Conservation (phyloP, 2,888 invertebrate genomes). For the Pyrgus malvae region DNA sequence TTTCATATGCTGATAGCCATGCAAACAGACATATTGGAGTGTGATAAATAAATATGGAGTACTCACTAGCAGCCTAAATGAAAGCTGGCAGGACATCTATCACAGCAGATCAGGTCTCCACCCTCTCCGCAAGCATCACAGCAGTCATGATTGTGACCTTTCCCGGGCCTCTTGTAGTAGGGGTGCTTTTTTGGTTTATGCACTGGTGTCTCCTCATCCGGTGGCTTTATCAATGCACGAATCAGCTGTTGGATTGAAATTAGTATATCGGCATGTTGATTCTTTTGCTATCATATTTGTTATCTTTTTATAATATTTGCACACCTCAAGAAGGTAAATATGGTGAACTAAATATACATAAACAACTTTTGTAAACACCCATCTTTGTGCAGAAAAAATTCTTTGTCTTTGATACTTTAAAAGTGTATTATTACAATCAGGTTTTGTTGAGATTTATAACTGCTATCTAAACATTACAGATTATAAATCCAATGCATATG, state of each 20-base stretch:
- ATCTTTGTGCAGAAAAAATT: too few relatives aligned
- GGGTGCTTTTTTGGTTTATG: constrained; percentile 87
- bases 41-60: constrained; percentile 10
- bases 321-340: not conserved
- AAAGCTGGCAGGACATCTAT: constrained; percentile 97
- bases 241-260: constrained; percentile 85
- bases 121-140: constrained; percentile 98
- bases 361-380: too few relatives aligned
- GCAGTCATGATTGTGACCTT: constrained; percentile 94
- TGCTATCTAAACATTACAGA: too few relatives aligned
- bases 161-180: constrained; percentile 92
- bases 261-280: not conserved
- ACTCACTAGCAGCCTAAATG: constrained; percentile 97
- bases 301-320: not conserved
- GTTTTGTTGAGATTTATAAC: too few relatives aligned
- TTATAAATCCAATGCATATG: too few relatives aligned
- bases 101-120: constrained; percentile 97
- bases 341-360: too few relatives aligned
- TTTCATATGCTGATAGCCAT: too few relatives aligned
- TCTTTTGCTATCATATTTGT: not conserved
- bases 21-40: not conserved
- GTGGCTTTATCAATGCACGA: constrained; percentile 93
- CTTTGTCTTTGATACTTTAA: too few relatives aligned
- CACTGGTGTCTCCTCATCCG: constrained; percentile 86
- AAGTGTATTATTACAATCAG: too few relatives aligned